Evolutionary conservation across 1,140 invertebrate genomes (phyloP), one percentile per base, ranked within the genome.

Genomic region (Chrysoperla carnea): DNA sequence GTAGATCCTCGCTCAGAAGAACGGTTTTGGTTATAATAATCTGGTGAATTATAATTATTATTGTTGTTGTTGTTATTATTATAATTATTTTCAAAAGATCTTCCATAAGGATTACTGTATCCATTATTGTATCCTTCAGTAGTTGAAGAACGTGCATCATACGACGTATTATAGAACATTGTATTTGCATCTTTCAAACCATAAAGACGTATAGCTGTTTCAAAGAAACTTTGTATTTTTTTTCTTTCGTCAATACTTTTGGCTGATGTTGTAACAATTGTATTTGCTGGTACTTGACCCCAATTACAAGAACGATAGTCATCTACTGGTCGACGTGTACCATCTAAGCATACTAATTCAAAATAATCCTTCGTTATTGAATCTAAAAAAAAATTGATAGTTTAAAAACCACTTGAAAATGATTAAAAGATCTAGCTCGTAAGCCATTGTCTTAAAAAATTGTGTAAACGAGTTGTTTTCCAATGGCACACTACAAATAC

Each of bases 291-390:
- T 6, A 91, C 77, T 40, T 61, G 58, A 6, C 90, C 90, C 81
- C 91, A 88, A 58, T 92, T 80, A 56, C 91, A 96, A n/a, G 60
- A 57, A 11, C 67, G 61, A 63, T 81, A 93, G 29, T 87, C 73
- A 12, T 74, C 72, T 2, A 93, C 60, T 1, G 76, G 55, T 29
- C 61, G 67, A 2, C 82, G 69, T 7, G 67, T 70, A 1, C 89
- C 89, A 64, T 94, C 84, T 2, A 67, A 72, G 64, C 93, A 97
- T 0, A 98, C 61, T 13, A 98, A 59, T 54, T 91, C 79, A 61
- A 91, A 95, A 14, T 76, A 64, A 27, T 80, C 71, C 29, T 75
- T 73, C n/a, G 61, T 66, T 15, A 75, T 51, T 41, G 58, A 64
- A 52, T 68, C 70, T 78, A 52, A 11, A n/a, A n/a, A n/a, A n/a